Evolutionary conservation across 2,888 invertebrate genomes (phyloP).

Genomic region (Tholera decimalis): DNA sequence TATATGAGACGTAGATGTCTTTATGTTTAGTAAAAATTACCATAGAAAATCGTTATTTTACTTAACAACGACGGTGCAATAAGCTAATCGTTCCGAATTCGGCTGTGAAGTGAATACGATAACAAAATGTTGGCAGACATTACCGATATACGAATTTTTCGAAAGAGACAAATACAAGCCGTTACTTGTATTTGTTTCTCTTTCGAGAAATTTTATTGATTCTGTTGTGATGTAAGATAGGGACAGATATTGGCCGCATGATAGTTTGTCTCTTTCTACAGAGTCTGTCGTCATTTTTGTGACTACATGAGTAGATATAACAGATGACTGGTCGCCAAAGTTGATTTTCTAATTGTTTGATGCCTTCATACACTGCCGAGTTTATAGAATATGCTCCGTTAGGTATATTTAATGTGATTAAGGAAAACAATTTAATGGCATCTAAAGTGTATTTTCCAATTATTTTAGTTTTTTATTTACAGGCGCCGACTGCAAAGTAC

Average conservation of each 20-base stretch:
- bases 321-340: background rate
- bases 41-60: too few species aligned
- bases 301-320: too few species aligned
- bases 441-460: background rate
- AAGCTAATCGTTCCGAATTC: background rate
- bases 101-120: background rate
- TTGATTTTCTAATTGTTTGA: background rate
- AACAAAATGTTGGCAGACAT: background rate
- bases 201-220: too few species aligned
- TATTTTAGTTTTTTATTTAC: constrained; percentile 15
- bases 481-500: constrained; percentile 86
- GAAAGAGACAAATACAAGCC: background rate
- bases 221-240: too few species aligned
- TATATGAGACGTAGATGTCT: too few species aligned
- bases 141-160: too few species aligned
- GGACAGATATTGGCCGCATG: too few species aligned
- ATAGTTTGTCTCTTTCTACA: too few species aligned
- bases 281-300: too few species aligned
- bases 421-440: background rate
- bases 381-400: background rate
- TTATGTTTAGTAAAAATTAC: too few species aligned
- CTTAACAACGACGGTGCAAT: too few species aligned
- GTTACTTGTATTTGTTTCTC: background rate
- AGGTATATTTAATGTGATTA: background rate
- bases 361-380: background rate